Percentiles rank a stretch among this genome's conserved stretches.
These are phyloP conservation scores for Drosophila dives DNA, from an alignment of 2,888 invertebrate genomes.

Conservation along the genomic window DNA sequence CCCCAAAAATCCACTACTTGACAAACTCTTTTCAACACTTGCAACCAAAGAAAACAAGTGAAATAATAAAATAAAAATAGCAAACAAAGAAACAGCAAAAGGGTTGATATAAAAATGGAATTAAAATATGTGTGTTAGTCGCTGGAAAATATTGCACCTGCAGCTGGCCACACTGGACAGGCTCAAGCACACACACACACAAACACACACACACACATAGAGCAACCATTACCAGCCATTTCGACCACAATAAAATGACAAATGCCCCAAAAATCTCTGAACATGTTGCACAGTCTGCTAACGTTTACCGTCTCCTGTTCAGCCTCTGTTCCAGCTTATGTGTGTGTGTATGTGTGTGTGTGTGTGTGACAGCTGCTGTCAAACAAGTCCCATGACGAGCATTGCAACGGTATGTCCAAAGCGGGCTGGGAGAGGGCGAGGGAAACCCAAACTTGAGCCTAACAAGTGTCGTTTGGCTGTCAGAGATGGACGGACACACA, in stretches of 20 bases:
- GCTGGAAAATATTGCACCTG: conserved; percentile 73
- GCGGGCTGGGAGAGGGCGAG: not conserved
- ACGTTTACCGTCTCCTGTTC: conserved; percentile 9
- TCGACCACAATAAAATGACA: conserved; percentile 78
- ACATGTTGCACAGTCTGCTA: conserved; percentile 59
- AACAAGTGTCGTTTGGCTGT: conserved; percentile 76
- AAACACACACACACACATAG: conserved; percentile 9
- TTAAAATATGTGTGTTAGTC: conserved; percentile 68
- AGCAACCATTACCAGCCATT: conserved; percentile 68
- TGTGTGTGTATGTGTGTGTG: not conserved
- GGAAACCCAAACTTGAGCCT: conserved; percentile 63
- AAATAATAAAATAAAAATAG: conserved; percentile 10
- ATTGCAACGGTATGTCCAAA: conserved; percentile 63
- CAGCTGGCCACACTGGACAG: conserved; percentile 55
- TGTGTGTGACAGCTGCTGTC: conserved; percentile 67
- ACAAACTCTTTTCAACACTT: conserved; percentile 66
- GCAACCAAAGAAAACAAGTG: conserved; percentile 32
- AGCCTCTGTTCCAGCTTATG: conserved; percentile 4
- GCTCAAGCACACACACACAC: conserved; percentile 20
- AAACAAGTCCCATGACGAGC: conserved; percentile 76
- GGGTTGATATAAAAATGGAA: conserved; percentile 72
- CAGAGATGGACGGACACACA: conserved; percentile 54
- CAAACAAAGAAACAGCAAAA: conserved; percentile 34
- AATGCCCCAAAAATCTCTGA: conserved; percentile 76
- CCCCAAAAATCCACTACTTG: conserved; percentile 12